Conservation (phyloP, 2,888 invertebrate genomes). For the Choristoneura rosaceana region DNA sequence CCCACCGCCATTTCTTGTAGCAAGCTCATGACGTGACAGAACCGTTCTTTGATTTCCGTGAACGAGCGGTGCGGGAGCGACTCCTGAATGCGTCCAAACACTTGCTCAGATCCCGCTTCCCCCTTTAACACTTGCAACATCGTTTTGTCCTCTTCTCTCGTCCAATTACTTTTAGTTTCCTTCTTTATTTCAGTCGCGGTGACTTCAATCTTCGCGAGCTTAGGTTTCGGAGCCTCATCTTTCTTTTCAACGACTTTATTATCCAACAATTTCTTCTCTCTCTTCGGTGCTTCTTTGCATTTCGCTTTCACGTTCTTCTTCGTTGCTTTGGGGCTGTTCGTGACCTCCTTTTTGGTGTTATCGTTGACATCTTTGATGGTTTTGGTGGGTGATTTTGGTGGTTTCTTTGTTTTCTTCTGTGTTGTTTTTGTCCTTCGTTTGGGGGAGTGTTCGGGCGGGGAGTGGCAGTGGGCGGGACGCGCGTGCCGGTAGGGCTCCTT, state of each 20-base stretch:
- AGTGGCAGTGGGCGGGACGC: constrained; percentile 65
- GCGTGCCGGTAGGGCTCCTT: constrained; percentile 78
- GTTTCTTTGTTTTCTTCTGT: constrained; percentile 70
- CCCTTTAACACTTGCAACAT: constrained; percentile 91
- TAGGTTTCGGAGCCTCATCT: constrained; percentile 57
- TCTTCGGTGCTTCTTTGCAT: constrained; percentile 53
- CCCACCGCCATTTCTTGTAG: constrained; percentile 86
- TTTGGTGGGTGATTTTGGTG: constrained; percentile 76
- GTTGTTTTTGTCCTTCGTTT: constrained; percentile 67
- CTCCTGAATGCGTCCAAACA: constrained; percentile 85
- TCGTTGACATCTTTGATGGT: constrained; percentile 74
- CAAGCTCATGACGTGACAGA: constrained; percentile 86
- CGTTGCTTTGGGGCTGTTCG: constrained; percentile 59
- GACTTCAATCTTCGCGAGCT: constrained; percentile 64
- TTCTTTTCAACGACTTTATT: constrained; percentile 50
- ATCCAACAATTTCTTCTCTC: constrained; percentile 57
- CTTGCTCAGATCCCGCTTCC: constrained; percentile 87
- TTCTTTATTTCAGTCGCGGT: constrained; percentile 52
- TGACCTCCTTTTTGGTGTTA: constrained; percentile 70
- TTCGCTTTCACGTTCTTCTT: constrained; percentile 56
- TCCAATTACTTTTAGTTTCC: constrained; percentile 85
- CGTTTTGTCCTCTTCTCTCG: constrained; percentile 92
- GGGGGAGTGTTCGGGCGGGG: constrained; percentile 68
- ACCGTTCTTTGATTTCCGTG: constrained; percentile 87
- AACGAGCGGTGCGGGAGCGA: constrained; percentile 84